phyloP scores from a whole-genome alignment of 2,797 vertebrate genomes.

The Squalus acanthias region DNA sequence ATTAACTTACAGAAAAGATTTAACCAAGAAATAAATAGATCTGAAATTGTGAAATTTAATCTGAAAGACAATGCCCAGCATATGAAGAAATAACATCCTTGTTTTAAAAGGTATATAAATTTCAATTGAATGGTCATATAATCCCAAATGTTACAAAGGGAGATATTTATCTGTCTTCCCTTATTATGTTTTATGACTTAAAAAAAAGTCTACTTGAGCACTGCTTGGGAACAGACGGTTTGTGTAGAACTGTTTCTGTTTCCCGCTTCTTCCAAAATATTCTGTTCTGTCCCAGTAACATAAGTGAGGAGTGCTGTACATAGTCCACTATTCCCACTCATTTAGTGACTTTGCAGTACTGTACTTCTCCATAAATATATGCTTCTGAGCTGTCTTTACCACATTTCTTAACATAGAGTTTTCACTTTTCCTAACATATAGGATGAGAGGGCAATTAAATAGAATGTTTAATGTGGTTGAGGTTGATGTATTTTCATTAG shows the following conservation, averaged over 20 bases:
- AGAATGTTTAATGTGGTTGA: background rate
- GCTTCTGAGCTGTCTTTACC: background rate
- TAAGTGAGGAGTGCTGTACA: background rate
- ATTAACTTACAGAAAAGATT: background rate
- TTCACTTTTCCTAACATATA: background rate
- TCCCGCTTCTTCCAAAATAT: background rate
- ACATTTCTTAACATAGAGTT: background rate
- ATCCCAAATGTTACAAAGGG: background rate
- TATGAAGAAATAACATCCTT: background rate
- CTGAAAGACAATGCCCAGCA: background rate
- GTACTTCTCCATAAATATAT: background rate
- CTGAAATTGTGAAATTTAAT: background rate
- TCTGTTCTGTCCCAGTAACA: background rate
- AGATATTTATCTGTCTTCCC: background rate
- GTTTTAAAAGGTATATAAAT: constrained; percentile 1
- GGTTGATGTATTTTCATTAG: background rate
- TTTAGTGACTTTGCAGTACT: background rate
- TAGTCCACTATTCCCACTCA: background rate
- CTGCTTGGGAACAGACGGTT: background rate
- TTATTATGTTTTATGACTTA: background rate
- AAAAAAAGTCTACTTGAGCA: background rate
- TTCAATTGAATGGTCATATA: background rate
- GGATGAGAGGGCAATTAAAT: background rate
- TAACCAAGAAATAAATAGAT: background rate
- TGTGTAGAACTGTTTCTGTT: background rate